Evolutionary conservation across 2,888 invertebrate species (phyloP).

Genomic region (Caenorhabditis sulstoni): DNA sequence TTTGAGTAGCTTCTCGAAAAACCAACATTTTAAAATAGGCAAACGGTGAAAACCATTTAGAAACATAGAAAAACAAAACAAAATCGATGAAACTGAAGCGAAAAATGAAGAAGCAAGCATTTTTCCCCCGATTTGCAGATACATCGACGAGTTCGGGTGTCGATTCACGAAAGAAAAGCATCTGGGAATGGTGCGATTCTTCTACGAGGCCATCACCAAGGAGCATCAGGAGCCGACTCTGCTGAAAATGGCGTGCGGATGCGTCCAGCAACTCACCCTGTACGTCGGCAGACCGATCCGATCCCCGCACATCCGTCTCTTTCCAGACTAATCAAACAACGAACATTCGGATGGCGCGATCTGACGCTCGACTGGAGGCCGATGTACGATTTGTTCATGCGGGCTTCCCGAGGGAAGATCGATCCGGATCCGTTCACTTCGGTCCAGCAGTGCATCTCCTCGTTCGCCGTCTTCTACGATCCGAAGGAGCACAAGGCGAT

Average conservation of each 20-base stretch:
- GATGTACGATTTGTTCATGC: slow-evolving; percentile 45
- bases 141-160: slow-evolving; percentile 57
- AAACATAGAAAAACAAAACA: too few species aligned
- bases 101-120: too few species aligned
- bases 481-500: slow-evolving; percentile 37
- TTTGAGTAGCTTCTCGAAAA: too few species aligned
- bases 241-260: slow-evolving; percentile 8
- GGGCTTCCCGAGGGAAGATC: slow-evolving; percentile 6
- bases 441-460: neutral
- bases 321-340: neutral
- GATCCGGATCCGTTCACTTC: neutral
- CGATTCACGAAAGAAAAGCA: slow-evolving; percentile 48
- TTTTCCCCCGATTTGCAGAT: slow-evolving; percentile 32
- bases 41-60: too few species aligned
- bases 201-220: slow-evolving; percentile 40
- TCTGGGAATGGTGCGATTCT: slow-evolving; percentile 36
- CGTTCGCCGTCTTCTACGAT: slow-evolving; percentile 29
- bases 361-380: slow-evolving; percentile 63
- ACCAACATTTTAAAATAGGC: too few species aligned
- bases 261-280: neutral
- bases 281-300: neutral
- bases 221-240: slow-evolving; percentile 18
- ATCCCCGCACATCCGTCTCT: neutral
- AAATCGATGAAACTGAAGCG: too few species aligned
- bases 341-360: slow-evolving; percentile 40